Base-by-base conservation (phyloP, 2,888 invertebrate species). In the Eurytoma adleriae region DNA sequence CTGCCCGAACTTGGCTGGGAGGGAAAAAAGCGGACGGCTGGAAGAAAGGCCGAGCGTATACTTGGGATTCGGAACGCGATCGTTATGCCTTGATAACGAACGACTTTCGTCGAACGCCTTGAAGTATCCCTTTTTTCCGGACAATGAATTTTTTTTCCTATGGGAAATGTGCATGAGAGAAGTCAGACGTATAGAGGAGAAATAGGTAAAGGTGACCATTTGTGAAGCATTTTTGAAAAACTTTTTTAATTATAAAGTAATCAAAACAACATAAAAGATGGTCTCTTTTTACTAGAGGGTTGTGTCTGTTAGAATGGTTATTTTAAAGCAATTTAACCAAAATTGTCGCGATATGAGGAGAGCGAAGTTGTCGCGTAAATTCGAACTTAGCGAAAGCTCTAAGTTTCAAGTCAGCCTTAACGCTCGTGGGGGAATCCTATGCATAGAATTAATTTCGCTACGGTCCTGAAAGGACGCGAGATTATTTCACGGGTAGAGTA, bases 21-120 rank as follows among this genome's bases (percentile, higher is more conserved):
- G 18, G 67, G 67, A 52, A 50, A 20, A 40, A 48, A 76, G 54
- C 27, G 54, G 48, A 30, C 68, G 52, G 56, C 14, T 10, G 30
- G 18, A 40, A 16, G 14, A 48, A 13, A 18, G 62, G 64, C 20
- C 14, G 48, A 16, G 14, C 30, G 61, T n/a, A 57, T 30, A 62
- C 67, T 78, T 78, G 61, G 73, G 72, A 73, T 73, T 78, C 54
- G 72, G 68, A 67, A 54, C 61, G 14, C 76, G 78, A 78, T 73
- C 52, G 61, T 73, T 78, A 78, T 57, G 67, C 61, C n/a, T 20
- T 24, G 78, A 78, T 78, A 78, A 78, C 72, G 72, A 68, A 68
- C 68, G 66, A 3, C 40, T 40, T 40, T 40, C 5, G 40, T 7
- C 40, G 40, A 40, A 40, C 4, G 40, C 7, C 40, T 40, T 40